Conservation (phyloP, 1,140 invertebrate genomes). For the Temnothorax longispinosus region DNA sequence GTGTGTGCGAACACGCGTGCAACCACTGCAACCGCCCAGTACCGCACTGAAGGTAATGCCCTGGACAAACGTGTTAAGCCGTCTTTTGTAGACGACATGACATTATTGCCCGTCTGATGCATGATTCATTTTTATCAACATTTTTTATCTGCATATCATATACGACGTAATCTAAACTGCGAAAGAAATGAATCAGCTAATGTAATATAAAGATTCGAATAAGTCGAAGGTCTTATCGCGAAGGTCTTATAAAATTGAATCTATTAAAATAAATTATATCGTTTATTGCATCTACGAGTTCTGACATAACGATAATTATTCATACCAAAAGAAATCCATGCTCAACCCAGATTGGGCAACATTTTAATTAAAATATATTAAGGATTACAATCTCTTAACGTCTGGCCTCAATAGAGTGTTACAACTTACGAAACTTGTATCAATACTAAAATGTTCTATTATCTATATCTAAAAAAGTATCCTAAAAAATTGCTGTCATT, state of each 20-base stretch:
- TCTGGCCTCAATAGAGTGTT: background rate
- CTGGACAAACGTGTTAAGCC: slow-evolving; percentile 28
- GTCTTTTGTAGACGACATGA: background rate
- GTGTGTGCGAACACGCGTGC: slow-evolving; percentile 40
- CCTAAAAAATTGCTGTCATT: background rate
- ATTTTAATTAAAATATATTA: slow-evolving; percentile 36
- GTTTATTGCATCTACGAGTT: slow-evolving; percentile 10
- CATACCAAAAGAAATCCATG: too few relatives aligned
- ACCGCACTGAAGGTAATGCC: slow-evolving; percentile 55
- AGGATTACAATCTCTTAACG: slow-evolving; percentile 2
- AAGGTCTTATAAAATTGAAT: slow-evolving; percentile 9
- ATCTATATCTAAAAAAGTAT: too few relatives aligned
- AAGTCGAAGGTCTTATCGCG: background rate
- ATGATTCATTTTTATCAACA: slow-evolving; percentile 25
- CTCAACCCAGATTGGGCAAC: background rate
- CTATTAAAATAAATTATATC: slow-evolving; percentile 16
- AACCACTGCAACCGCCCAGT: slow-evolving; percentile 51
- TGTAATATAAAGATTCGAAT: background rate
- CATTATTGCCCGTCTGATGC: slow-evolving; percentile 10
- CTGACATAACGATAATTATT: slow-evolving; percentile 26
- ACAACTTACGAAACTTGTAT: slow-evolving; percentile 11
- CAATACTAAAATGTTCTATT: background rate
- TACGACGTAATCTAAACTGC: background rate
- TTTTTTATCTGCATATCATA: slow-evolving; percentile 15
- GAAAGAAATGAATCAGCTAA: slow-evolving; percentile 21